Evolutionary conservation across 92 coral and sea anemone species (phyloP).

Genomic region (Parazoanthus atlanticus): DNA sequence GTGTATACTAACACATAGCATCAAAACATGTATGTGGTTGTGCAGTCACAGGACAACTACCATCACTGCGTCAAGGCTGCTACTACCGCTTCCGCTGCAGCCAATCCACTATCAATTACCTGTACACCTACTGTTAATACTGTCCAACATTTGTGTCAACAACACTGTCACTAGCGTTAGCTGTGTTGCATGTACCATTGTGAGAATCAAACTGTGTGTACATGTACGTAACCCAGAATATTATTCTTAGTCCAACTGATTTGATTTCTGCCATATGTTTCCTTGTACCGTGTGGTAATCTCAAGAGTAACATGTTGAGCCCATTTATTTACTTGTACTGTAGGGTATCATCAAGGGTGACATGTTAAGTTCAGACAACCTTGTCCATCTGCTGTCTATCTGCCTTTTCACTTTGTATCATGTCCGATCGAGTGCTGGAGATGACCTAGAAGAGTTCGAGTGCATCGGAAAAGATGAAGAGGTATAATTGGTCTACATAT

Average conservation of each 20-base stretch:
- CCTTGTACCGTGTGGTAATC: slow-evolving; percentile 14
- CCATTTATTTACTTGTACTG: not conserved
- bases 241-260: not conserved
- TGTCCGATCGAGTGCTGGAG: slow-evolving; percentile 77
- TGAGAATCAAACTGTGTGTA: too few species aligned
- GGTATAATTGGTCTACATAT: slow-evolving; percentile 36
- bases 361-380: slow-evolving; percentile 55
- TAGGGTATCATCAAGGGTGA: slow-evolving; percentile 58
- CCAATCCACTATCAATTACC: too few species aligned
- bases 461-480: slow-evolving; percentile 93
- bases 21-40: too few species aligned
- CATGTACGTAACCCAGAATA: too few species aligned
- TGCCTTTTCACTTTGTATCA: slow-evolving; percentile 84
- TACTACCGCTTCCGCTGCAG: too few species aligned
- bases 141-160: too few species aligned
- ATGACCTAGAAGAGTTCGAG: slow-evolving; percentile 96
- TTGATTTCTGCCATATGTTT: not conserved
- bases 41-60: too few species aligned
- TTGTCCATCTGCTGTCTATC: slow-evolving; percentile 71
- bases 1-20: too few species aligned
- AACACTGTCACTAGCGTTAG: too few species aligned
- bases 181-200: too few species aligned
- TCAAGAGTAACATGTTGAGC: not conserved
- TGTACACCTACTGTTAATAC: too few species aligned
- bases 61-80: too few species aligned